Base-by-base conservation (phyloP, 1,140 invertebrate species). In the Drosophila grimshawi region DNA sequence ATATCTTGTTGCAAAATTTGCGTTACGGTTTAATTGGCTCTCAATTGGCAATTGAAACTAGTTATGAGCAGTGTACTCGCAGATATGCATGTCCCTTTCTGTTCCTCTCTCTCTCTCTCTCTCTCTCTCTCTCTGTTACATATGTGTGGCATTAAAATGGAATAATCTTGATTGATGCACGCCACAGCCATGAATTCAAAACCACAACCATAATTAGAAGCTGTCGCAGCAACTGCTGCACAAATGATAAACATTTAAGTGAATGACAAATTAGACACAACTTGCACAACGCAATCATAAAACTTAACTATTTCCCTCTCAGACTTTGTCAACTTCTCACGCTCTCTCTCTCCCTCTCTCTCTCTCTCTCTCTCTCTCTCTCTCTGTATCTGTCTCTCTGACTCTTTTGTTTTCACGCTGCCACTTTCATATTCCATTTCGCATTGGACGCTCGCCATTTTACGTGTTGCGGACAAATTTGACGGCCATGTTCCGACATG, bases 401-500 rank as follows among this genome's bases (percentile, higher is more conserved):
- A 19, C 19, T 19, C 19, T 19, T 19, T 19, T 19, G 41, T n/a
- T 33, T 29, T 43, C 11, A 7, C 45, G n/a, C 35, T 64, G 68
- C 29, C 52, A 73, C 65, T 78, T 85, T 78, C 59, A 63, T 77
- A 85, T 85, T 81, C 74, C 78, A 75, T 80, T 66, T 78, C 30
- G 59, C 57, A 59, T 65, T 75, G 67, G 59, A n/a, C 46, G 10
- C 27, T 52, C 60, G 62, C 63, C 46, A 61, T 72, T 83, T 86
- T 86, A 86, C 75, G 82, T 81, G 78, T 78, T 86, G 82, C 78
- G 78, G 78, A 75, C 82, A 78, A 86, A 86, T 86, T 85, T 85
- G 81, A 86, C 86, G 78, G 66, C 57, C 79, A 62, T 67, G 73
- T 43, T 39, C 37, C 7, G 37, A 19, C 19, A 19, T 19, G 19